Base-by-base conservation (phyloP, 2,888 invertebrate species). In the Ethmia dodecea region DNA sequence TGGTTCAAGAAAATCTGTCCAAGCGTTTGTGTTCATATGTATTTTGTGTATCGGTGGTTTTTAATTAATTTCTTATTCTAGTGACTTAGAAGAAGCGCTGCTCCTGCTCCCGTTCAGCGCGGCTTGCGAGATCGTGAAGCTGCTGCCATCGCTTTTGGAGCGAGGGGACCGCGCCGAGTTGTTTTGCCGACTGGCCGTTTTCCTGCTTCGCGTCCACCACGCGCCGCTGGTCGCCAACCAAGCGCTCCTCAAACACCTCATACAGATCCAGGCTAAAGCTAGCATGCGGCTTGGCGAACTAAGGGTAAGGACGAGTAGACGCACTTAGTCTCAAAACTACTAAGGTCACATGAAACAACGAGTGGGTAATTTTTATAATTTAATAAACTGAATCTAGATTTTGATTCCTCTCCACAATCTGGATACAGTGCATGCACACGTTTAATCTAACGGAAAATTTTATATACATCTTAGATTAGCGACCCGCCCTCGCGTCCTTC, bases 21-120 rank as follows among this genome's bases (percentile, higher is more conserved):
- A n/a, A n/a, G n/a, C n/a, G n/a, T n/a, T n/a, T n/a, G n/a, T n/a
- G n/a, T n/a, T n/a, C n/a, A n/a, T n/a, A n/a, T n/a, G n/a, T 18
- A 8, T 18, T 18, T 18, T 18, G 18, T 18, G 18, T 18, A 18
- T 18, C 18, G 18, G 8, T 18, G 18, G 18, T 18, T 18, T 18
- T 18, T n/a, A 8, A 2, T 11, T 25, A 11, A 11, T 25, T 3
- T 6, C 11, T 2, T 13, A 18, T 80, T 87, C 3, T 75, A 96
- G 98, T 63, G 97, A 98, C 62, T 75, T 99, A 41, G 97, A 98
- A 73, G 96, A 97, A 74, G 90, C 96, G 0, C 81, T 99, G 1
- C 78, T 98, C 0, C 83, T 97, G 8, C 76, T 99, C 27, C 96
- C 98, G 1, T 95, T 97, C 64, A 88, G 91, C 31, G 89, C 91